Evolutionary conservation across 1,140 invertebrate genomes (phyloP).

Genomic region (Ridgeia piscesae): DNA sequence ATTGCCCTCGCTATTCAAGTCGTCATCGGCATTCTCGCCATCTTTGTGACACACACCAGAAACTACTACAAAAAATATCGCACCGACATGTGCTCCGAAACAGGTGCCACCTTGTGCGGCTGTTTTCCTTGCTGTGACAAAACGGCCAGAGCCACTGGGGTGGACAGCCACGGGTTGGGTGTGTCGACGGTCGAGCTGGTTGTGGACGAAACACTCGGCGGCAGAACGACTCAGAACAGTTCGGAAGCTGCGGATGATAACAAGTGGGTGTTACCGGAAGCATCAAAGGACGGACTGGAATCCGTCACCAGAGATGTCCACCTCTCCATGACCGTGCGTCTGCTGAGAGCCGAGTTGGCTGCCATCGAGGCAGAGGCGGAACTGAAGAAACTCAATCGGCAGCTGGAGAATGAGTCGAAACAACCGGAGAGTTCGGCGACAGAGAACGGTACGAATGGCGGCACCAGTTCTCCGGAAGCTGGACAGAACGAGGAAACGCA

Average conservation of each 20-base stretch:
- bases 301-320: neutral
- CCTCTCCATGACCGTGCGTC: neutral
- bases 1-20: neutral
- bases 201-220: neutral
- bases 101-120: too few species aligned
- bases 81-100: neutral
- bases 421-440: too few species aligned
- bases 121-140: neutral
- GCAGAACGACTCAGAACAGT: neutral
- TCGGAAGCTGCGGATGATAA: neutral
- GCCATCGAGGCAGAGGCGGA: neutral
- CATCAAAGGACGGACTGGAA: neutral
- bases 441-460: too few species aligned
- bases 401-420: neutral
- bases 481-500: neutral
- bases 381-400: neutral
- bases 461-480: neutral
- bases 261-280: neutral
- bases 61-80: neutral
- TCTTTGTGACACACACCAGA: neutral
- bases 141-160: neutral
- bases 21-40: neutral
- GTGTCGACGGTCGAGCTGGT: neutral
- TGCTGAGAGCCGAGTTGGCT: neutral
- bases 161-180: too few species aligned